Evolutionary conservation across 2,797 vertebrate genomes (phyloP).

Genomic region (Semaprochilodus insignis): DNA sequence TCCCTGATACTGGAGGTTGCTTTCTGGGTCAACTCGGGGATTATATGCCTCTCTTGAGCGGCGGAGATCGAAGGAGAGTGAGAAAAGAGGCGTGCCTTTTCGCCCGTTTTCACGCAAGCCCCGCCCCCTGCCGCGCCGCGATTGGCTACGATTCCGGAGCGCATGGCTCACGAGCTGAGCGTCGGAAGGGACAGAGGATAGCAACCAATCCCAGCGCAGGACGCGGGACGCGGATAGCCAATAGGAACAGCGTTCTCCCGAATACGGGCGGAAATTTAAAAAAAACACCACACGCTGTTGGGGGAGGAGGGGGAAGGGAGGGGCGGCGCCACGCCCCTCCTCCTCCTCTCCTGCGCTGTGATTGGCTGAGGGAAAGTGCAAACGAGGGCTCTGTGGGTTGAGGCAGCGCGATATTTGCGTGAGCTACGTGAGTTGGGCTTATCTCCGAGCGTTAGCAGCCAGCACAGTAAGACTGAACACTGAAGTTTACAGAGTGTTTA

Average conservation of each 20-base stretch:
- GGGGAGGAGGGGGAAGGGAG: neutral
- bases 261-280: neutral
- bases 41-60: conserved; percentile 78
- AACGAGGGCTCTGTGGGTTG: neutral
- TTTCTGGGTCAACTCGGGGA: conserved; percentile 83
- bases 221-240: neutral
- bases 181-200: neutral
- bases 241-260: neutral
- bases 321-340: conserved; percentile 71
- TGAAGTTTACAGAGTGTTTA: too few relatives aligned
- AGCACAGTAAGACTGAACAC: too few relatives aligned
- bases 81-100: neutral
- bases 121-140: neutral
- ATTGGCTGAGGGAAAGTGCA: conserved; percentile 71
- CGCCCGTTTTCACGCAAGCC: neutral
- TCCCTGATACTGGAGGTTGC: conserved; percentile 73
- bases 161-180: neutral
- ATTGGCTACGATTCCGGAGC: neutral
- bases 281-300: neutral
- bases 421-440: conserved; percentile 15
- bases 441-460: neutral
- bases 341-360: conserved; percentile 76
- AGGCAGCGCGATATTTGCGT: conserved; percentile 11
- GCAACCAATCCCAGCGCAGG: conserved; percentile 4
- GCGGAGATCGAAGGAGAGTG: conserved; percentile 47